Evolutionary conservation across 1,140 invertebrate genomes (phyloP), one percentile per base, ranked within the genome.

Genomic region (Lepeophtheirus salmonis): DNA sequence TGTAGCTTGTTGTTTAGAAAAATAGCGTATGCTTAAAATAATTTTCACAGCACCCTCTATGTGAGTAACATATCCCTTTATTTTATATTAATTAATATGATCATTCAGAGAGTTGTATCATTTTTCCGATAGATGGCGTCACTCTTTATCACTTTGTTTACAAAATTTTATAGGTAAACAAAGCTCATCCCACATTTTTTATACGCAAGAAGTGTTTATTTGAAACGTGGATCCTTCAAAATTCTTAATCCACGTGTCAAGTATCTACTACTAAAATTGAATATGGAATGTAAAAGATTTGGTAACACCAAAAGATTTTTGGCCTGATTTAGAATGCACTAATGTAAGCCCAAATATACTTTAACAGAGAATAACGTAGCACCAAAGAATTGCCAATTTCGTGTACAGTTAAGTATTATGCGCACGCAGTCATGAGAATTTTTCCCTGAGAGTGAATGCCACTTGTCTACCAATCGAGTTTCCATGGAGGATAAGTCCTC

Each of bases 361-460:
- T 69, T 70, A 17, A 85, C 87, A 74, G 86, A 83, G 73, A 92
- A 94, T 0, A 96, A 75, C 48, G 84, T 84, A 57, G 89, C 85
- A 52, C 89, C 90, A 68, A 90, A 94, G 71, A 86, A 91, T n/a
- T 85, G 85, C 90, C 90, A 95, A 70, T 94, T 95, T 64, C 89
- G 78, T 2, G 88, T 88, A 67, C 89, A 95, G 55, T 89, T 94
- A 54, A 96, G 75, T 74, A 92, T 95, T 67, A 94, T 91, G 62
- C 90, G 75, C 14, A 95, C 87, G 71, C 91, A 95, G 73, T 96
- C 91, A 6, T 83, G 67, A 26, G 82, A 77, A 50, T 79, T 86
- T 21, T 88, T 78, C 0, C 89, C 89, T 72, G 84, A 83, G 0
- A 96, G 72, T 12, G 84, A 80, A 61, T 81, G 76, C 91, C 91